phyloP scores from a whole-genome alignment of 2,113 vertebrate genomes.

The Xiphorhynchus elegans region DNA sequence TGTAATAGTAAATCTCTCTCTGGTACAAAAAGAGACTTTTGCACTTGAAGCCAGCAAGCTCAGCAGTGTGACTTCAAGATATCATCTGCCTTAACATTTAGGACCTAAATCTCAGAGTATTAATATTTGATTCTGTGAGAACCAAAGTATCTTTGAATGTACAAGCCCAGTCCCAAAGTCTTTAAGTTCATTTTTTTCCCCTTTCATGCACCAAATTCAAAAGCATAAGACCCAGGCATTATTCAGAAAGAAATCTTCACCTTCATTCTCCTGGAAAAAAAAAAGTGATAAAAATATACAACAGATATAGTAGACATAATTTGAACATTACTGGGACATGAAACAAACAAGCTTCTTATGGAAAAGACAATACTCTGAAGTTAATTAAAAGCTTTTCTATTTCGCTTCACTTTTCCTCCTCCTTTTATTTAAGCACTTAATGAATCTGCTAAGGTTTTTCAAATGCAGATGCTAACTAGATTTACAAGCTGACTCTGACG shows the following conservation, averaged over 20 bases:
- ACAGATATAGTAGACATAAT: fast-evolving
- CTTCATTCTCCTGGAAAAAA: not conserved
- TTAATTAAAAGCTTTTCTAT: not conserved
- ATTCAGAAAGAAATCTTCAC: not conserved
- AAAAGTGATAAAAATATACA: not conserved
- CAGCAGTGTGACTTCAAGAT: not conserved
- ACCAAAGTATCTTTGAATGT: not conserved
- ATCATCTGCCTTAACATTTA: not conserved
- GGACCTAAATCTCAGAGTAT: not conserved
- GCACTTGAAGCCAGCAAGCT: not conserved
- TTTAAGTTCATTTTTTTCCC: not conserved
- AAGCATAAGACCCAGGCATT: not conserved
- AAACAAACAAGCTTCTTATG: not conserved
- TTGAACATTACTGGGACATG: not conserved
- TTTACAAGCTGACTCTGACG: not conserved
- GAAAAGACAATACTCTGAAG: not conserved
- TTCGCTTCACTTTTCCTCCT: not conserved
- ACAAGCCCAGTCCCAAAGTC: not conserved
- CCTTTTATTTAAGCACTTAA: not conserved
- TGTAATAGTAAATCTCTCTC: not conserved
- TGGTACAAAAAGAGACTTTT: not conserved
- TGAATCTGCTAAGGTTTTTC: not conserved
- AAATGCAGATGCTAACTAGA: not conserved
- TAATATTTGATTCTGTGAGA: conserved; percentile 21
- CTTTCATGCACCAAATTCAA: not conserved